Conservation (phyloP, 1,140 invertebrate species). For the Zaprionus taronus region DNA sequence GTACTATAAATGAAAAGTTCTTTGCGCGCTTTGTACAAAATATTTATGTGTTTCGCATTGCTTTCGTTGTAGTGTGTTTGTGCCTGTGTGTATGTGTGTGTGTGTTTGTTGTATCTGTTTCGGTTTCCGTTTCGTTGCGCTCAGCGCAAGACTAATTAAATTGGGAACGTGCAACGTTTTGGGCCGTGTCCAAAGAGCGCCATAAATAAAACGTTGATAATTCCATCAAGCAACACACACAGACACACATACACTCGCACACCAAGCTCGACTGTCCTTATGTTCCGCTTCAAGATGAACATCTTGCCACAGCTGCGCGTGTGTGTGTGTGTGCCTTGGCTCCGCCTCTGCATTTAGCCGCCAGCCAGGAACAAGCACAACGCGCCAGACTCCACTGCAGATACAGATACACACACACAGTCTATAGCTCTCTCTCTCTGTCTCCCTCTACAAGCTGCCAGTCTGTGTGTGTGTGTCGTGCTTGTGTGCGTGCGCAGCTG, state of each 20-base stretch:
- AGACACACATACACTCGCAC: background rate
- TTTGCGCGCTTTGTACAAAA: conserved; percentile 17
- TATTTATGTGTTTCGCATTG: conserved; percentile 16
- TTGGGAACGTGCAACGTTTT: conserved; percentile 64
- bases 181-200: conserved; percentile 35
- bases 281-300: conserved; percentile 1
- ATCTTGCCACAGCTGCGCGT: conserved; percentile 25
- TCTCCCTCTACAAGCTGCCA: conserved; percentile 25
- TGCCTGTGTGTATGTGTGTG: conserved; percentile 13
- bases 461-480: conserved; percentile 4
- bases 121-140: conserved; percentile 53
- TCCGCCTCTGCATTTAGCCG: conserved; percentile 41
- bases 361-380: conserved; percentile 37
- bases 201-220: conserved; percentile 68
- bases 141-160: conserved; percentile 76
- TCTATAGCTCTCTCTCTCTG: background rate
- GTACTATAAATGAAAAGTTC: conserved; percentile 35
- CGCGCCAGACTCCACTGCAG: conserved; percentile 26
- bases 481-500: conserved; percentile 7
- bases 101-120: conserved; percentile 16
- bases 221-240: conserved; percentile 39
- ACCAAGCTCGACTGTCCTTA: background rate
- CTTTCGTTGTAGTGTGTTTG: conserved; percentile 23
- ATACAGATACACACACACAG: background rate
- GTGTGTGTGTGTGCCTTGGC: conserved; percentile 22